phyloP scores from a whole-genome alignment of 2,888 invertebrate species.

The Galerucella pusilla region DNA sequence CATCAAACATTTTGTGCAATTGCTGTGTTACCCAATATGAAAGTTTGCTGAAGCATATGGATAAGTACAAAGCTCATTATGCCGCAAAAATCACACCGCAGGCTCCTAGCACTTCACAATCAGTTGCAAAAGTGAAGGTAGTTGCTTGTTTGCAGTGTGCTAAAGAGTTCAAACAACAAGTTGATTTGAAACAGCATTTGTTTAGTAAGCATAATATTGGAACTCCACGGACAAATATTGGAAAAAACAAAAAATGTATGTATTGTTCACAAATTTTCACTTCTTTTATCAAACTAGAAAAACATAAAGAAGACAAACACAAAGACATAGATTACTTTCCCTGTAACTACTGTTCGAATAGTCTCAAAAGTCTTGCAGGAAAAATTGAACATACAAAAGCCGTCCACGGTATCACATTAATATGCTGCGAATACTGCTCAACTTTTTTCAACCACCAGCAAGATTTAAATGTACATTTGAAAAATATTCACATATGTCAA shows the following conservation, averaged over 20 bases:
- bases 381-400: neutral
- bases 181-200: slow-evolving; percentile 4
- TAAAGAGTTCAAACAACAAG: neutral
- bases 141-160: neutral
- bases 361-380: neutral
- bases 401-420: neutral
- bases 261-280: neutral
- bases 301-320: slow-evolving; percentile 2
- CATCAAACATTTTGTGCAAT: neutral
- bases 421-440: neutral
- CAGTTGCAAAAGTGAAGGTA: neutral
- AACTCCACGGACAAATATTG: neutral
- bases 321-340: slow-evolving; percentile 2
- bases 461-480: neutral
- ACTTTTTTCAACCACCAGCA: neutral
- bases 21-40: neutral
- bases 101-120: neutral
- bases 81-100: neutral
- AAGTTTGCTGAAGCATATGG: neutral
- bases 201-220: neutral
- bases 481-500: neutral
- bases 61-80: neutral
- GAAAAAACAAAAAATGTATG: neutral
- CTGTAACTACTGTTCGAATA: neutral
- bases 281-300: neutral